Base-by-base conservation (phyloP, 2,113 vertebrate genomes). In the Ammodytes dubius region DNA sequence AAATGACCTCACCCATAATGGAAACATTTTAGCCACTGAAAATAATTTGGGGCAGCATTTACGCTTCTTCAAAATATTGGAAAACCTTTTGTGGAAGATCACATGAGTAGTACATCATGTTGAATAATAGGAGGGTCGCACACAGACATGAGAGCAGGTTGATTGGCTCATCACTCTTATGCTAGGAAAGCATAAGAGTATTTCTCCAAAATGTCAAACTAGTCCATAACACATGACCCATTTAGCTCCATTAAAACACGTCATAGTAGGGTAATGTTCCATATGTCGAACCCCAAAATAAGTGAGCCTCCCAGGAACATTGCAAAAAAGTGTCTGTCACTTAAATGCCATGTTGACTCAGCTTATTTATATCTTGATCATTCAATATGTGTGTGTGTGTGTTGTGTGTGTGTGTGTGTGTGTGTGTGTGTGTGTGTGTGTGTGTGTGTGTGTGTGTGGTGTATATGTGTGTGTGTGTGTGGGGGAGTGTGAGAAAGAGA, bases 281-380 rank as follows among this genome's bases (percentile, higher is more conserved):
- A 42, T 27, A 45, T 74, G 65, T 65, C 70, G 76, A 74, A 61
- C 79, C 79, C 87, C 53, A 80, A 83, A 90, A 74, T 84, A 82
- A 80, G 83, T 27, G 27, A 53, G 58, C 43, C 42, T 5, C 12
- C 75, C 82, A 73, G 82, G 81, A 78, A 90, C 76, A 66, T 57
- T 70, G 67, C 58, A 83, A 69, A 68, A 27, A 79, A 88, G 74
- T 77, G 68, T 92, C 79, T 84, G 88, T 90, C 89, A 91, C 81
- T 86, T 87, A 87, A 85, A 89, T 84, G 87, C 65, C 87, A 87
- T 77, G 82, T 90, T 92, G 87, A 87, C 83, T 83, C 63, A 40
- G 69, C 83, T 88, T 91, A 91, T 92, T 91, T 92, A 91, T 92
- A 89, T 89, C 87, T 87, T 90, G 82, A 90, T 91, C 83, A 87